Conservation (phyloP, 2,113 vertebrate species). For the Cebus imitator region DNA sequence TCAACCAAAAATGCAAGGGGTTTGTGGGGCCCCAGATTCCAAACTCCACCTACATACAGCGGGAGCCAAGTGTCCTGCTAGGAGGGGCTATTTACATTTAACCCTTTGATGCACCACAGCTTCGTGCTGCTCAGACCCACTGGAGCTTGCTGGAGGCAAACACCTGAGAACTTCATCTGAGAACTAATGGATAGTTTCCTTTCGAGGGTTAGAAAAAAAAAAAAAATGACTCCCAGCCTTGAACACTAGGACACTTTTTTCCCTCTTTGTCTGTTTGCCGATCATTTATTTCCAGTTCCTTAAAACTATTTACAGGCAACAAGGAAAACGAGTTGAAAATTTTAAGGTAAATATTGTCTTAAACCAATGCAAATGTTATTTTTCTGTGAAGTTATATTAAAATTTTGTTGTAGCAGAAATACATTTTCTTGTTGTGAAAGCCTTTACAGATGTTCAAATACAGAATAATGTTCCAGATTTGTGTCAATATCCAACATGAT, state of each 20-base stretch:
- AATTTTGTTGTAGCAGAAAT: neutral
- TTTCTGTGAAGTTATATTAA: neutral
- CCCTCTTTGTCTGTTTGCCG: neutral
- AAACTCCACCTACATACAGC: slow-evolving; percentile 83
- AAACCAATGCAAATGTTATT: neutral
- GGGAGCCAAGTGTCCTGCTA: slow-evolving; percentile 61
- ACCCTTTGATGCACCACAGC: slow-evolving; percentile 50
- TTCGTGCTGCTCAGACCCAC: fast-evolving
- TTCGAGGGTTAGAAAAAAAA: neutral
- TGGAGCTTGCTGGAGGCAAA: neutral
- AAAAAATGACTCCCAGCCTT: neutral
- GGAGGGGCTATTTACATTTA: slow-evolving; percentile 79
- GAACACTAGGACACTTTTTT: no score
- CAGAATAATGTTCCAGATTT: neutral
- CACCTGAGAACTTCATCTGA: neutral
- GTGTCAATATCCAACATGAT: neutral
- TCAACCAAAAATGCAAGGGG: slow-evolving; percentile 86
- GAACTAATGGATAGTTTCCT: neutral
- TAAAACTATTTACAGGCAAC: neutral
- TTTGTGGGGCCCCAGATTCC: slow-evolving; percentile 82
- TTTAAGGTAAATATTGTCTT: neutral
- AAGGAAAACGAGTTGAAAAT: neutral
- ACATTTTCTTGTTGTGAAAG: neutral
- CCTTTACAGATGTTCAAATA: neutral
- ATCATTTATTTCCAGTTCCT: neutral